These are phyloP conservation scores for Pyrrhia umbra DNA, from an alignment of 2,888 invertebrate genomes.

Conservation along the genomic window DNA sequence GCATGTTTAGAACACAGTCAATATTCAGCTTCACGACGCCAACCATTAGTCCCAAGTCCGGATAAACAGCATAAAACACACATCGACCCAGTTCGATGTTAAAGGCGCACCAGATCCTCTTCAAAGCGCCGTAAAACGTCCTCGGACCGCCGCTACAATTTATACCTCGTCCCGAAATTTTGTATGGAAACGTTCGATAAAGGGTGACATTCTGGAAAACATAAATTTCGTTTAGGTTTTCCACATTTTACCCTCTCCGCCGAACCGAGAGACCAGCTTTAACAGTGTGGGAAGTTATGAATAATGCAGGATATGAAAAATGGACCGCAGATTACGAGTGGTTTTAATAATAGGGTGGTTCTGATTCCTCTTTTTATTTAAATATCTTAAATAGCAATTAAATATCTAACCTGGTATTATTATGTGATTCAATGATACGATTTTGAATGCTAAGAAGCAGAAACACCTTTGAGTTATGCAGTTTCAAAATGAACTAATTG, in stretches of 20 bases:
- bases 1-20: not conserved
- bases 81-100: conserved; percentile 43
- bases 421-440: too few species aligned
- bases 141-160: conserved; percentile 71
- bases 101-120: conserved; percentile 65
- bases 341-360: conserved; percentile 15
- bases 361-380: not conserved
- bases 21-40: conserved; percentile 32
- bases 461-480: not conserved
- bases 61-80: conserved; percentile 57
- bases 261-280: conserved; percentile 39
- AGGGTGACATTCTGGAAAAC: conserved; percentile 69
- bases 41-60: conserved; percentile 52
- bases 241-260: conserved; percentile 52
- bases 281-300: conserved; percentile 34
- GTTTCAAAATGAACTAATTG: too few species aligned
- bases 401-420: too few species aligned
- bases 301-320: conserved; percentile 54
- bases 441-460: not conserved
- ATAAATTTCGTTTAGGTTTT: conserved; percentile 67
- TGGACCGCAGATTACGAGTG: conserved; percentile 24
- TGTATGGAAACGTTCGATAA: conserved; percentile 71
- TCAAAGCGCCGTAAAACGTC: conserved; percentile 73
- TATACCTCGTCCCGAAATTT: conserved; percentile 73
- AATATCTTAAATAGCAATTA: too few species aligned